Conservation (phyloP, 2,888 invertebrate species). For the Sylvicola cinctus region DNA sequence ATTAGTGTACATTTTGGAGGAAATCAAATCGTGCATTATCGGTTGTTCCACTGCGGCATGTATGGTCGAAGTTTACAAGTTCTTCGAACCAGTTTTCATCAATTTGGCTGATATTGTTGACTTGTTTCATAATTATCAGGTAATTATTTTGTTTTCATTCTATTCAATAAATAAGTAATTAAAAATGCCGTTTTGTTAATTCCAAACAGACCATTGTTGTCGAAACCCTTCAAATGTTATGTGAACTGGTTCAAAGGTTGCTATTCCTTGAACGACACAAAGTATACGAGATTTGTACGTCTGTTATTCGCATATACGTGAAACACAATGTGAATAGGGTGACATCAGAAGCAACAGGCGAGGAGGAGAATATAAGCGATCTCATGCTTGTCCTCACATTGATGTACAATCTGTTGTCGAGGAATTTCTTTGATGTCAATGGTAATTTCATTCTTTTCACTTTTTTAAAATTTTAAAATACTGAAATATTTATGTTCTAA, state of each 20-base stretch:
- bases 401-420: constrained; percentile 4
- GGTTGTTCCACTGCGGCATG: constrained; percentile 1
- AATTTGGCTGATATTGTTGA: constrained; percentile 5
- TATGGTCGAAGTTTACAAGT: constrained; percentile 3
- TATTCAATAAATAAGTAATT: no score
- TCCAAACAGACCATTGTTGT: constrained; percentile 3
- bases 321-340: constrained; percentile 4
- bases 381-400: constrained; percentile 5
- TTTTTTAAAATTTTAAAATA: not conserved
- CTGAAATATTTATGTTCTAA: not conserved
- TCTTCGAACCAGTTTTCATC: constrained; percentile 4
- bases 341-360: constrained; percentile 3
- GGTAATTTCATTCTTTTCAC: not conserved
- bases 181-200: no score
- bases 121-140: constrained; percentile 5
- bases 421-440: constrained; percentile 3
- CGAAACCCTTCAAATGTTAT: constrained; percentile 5
- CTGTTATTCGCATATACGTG: constrained; percentile 4
- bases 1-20: constrained; percentile 3
- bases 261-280: constrained; percentile 3
- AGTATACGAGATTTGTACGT: constrained; percentile 2
- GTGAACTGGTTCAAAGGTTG: constrained; percentile 4
- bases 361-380: constrained; percentile 6
- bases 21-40: constrained; percentile 4
- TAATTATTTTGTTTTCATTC: no score